These are phyloP conservation scores for Paramormyrops kingsleyae DNA, from an alignment of 2,113 vertebrate genomes.

Conservation along the genomic window DNA sequence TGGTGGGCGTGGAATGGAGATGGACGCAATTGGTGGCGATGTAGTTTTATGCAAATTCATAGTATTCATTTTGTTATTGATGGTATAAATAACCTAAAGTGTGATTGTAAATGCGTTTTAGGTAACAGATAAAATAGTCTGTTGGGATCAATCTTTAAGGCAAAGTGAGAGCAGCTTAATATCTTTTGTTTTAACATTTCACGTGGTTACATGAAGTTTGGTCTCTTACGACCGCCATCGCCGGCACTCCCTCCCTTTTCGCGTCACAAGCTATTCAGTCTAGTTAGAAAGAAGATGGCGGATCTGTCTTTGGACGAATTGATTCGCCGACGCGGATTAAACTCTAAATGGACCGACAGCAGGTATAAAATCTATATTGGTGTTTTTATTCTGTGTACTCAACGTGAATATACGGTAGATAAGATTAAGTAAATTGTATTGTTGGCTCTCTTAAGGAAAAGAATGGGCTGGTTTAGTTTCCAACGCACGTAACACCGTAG, in stretches of 20 bases:
- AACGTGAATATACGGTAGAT: background rate
- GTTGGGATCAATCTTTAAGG: background rate
- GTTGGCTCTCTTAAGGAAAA: background rate
- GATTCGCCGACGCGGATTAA: slow-evolving; percentile 81
- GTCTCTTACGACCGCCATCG: background rate
- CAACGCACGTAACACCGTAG: background rate
- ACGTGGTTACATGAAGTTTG: background rate
- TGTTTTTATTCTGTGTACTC: background rate
- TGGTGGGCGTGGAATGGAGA: background rate
- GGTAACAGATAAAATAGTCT: background rate
- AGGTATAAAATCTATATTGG: slow-evolving; percentile 38
- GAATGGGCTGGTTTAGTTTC: background rate
- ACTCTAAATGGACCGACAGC: slow-evolving; percentile 54
- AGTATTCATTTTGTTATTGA: background rate
- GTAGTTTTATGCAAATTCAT: background rate
- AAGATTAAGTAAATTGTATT: background rate
- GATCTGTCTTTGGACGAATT: slow-evolving; percentile 92
- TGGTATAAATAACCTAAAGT: background rate
- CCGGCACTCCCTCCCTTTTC: background rate
- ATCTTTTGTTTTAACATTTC: background rate
- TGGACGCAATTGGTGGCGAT: background rate
- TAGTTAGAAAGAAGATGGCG: slow-evolving; percentile 74
- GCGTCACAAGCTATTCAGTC: slow-evolving; percentile 30
- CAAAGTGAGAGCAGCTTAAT: background rate
- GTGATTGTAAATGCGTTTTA: background rate